Percentiles rank a stretch among this genome's conserved stretches.
Conservation (phyloP, 2,888 invertebrate species). For the Agriotes lineatus region DNA sequence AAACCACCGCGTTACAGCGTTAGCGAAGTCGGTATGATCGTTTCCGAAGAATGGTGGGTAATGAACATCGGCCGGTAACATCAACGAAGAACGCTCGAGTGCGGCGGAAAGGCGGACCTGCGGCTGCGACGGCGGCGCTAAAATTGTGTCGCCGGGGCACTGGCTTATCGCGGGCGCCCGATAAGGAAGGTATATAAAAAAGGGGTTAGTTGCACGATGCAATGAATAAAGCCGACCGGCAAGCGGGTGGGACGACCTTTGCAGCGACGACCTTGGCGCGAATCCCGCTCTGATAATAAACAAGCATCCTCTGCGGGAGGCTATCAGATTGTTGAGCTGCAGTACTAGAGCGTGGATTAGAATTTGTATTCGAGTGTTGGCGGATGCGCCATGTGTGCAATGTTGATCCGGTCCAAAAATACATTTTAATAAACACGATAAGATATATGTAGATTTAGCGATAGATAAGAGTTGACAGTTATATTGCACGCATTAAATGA, state of each 20-base stretch:
- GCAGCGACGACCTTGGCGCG: background rate
- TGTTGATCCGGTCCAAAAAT: too few relatives aligned
- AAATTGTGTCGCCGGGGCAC: background rate
- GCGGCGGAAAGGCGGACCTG: background rate
- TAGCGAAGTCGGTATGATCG: slow-evolving; percentile 27
- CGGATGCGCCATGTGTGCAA: too few relatives aligned
- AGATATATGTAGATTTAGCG: too few relatives aligned
- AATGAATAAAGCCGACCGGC: background rate
- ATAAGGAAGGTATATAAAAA: background rate
- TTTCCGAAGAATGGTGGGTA: slow-evolving; percentile 26
- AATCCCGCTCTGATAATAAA: background rate
- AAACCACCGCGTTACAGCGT: background rate
- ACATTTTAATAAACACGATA: too few relatives aligned
- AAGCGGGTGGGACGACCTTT: background rate
- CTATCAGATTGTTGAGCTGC: background rate
- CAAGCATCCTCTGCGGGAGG: too few relatives aligned
- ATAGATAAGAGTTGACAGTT: too few relatives aligned
- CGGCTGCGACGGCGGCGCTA: background rate
- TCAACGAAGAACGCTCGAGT: slow-evolving; percentile 2
- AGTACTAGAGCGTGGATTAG: background rate
- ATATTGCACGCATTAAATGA: too few relatives aligned
- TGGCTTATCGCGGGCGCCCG: background rate
- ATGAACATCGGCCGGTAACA: slow-evolving; percentile 10
- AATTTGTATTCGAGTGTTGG: background rate
- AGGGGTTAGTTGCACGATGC: background rate